These are phyloP conservation scores for Bucorvus abyssinicus DNA, from an alignment of 2,797 vertebrate genomes.

Conservation along the genomic window DNA sequence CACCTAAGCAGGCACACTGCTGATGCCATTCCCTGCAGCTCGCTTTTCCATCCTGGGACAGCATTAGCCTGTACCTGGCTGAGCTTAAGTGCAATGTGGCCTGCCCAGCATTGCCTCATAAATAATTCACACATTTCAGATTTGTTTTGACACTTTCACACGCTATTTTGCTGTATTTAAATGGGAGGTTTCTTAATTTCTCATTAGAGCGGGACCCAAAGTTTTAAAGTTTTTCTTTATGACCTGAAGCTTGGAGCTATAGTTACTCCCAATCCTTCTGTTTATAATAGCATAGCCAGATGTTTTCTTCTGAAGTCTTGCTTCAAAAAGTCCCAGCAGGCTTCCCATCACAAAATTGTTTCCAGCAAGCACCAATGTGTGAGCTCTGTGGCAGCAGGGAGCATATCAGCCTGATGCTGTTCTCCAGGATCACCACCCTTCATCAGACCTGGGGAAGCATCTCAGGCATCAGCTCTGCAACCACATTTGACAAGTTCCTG, in stretches of 20 bases:
- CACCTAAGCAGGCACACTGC: not conserved
- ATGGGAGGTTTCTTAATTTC: not conserved
- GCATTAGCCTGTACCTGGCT: not conserved
- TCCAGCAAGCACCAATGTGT: not conserved
- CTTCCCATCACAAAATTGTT: not conserved
- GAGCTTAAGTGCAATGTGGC: not conserved
- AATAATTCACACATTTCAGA: not conserved
- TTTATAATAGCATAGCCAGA: not conserved
- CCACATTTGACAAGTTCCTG: not conserved
- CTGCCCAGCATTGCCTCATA: not conserved
- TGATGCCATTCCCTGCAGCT: not conserved
- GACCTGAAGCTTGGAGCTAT: not conserved
- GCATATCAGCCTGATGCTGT: not conserved
- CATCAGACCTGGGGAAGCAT: not conserved
- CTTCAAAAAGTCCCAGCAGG: not conserved
- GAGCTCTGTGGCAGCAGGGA: fast-evolving
- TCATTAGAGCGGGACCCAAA: not conserved
- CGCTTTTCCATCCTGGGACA: not conserved
- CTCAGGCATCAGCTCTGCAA: not conserved
- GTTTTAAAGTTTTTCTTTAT: not conserved
- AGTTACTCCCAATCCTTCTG: not conserved
- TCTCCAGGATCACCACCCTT: not conserved
- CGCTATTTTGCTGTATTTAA: not conserved
- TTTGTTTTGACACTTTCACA: not conserved
- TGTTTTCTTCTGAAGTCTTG: not conserved